Conservation (phyloP, 2,888 invertebrate species). For the Rosalia funebris region DNA sequence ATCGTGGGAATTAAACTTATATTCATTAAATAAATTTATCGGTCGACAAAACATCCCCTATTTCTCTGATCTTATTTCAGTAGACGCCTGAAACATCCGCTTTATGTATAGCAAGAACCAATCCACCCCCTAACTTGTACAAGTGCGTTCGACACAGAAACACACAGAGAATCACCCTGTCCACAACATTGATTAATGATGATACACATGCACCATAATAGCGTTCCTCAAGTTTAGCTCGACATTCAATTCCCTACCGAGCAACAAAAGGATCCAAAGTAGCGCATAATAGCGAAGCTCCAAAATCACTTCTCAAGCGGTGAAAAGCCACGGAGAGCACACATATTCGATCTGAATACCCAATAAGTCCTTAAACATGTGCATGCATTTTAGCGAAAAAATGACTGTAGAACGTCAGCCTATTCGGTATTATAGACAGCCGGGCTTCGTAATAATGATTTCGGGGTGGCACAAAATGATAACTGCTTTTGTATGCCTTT, state of each 20-base stretch:
- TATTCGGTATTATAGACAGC: neutral
- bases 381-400: conserved; percentile 5
- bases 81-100: no score
- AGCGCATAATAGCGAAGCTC: conserved; percentile 28
- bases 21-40: no score
- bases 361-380: conserved; percentile 25
- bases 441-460: conserved; percentile 8
- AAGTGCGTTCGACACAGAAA: no score
- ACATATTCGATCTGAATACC: conserved; percentile 24
- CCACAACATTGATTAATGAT: neutral
- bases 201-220: conserved; percentile 4
- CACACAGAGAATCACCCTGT: neutral
- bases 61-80: no score
- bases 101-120: no score
- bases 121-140: no score
- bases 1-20: no score
- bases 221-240: conserved; percentile 3
- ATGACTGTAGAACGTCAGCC: neutral
- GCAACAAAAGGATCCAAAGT: conserved; percentile 20
- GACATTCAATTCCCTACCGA: neutral
- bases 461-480: neutral
- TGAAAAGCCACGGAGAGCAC: conserved; percentile 12
- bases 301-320: conserved; percentile 28
- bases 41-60: no score
- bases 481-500: neutral